Percentiles rank a stretch among this genome's conserved stretches.
These are phyloP conservation scores for Ardeotis arabs DNA, from an alignment of 2,113 vertebrate species.

Conservation along the genomic window DNA sequence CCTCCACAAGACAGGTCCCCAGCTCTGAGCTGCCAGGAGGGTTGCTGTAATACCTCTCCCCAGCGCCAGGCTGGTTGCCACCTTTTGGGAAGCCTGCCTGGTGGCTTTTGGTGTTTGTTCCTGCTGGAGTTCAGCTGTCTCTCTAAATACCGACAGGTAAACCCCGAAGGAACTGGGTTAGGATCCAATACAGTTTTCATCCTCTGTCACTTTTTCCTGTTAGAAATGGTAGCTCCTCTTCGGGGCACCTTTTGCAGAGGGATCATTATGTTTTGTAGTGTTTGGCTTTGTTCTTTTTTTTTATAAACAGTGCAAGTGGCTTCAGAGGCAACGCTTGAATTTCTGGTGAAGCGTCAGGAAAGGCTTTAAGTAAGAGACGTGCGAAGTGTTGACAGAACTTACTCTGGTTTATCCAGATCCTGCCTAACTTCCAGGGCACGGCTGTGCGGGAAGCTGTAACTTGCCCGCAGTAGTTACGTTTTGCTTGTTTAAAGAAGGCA, in stretches of 20 bases:
- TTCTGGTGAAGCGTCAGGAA: background rate
- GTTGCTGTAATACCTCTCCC: background rate
- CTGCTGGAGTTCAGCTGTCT: background rate
- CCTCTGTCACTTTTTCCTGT: background rate
- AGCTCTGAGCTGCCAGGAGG: background rate
- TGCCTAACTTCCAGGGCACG: background rate
- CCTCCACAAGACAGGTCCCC: background rate
- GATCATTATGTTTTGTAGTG: fast-evolving
- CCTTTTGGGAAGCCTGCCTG: background rate
- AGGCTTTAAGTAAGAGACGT: background rate
- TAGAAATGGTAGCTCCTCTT: background rate
- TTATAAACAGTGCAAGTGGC: background rate
- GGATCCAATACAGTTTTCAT: background rate
- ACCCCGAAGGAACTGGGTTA: background rate
- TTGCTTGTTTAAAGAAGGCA: background rate
- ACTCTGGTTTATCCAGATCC: background rate
- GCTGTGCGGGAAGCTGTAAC: background rate
- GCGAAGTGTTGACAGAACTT: background rate
- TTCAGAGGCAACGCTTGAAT: background rate
- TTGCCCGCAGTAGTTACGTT: background rate
- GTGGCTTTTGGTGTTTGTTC: background rate
- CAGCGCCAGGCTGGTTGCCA: background rate
- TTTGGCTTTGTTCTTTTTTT: background rate
- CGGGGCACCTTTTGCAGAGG: background rate
- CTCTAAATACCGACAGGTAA: background rate